Conservation (phyloP, 2,113 vertebrate genomes). For the Tetraodon nigroviridis region DNA sequence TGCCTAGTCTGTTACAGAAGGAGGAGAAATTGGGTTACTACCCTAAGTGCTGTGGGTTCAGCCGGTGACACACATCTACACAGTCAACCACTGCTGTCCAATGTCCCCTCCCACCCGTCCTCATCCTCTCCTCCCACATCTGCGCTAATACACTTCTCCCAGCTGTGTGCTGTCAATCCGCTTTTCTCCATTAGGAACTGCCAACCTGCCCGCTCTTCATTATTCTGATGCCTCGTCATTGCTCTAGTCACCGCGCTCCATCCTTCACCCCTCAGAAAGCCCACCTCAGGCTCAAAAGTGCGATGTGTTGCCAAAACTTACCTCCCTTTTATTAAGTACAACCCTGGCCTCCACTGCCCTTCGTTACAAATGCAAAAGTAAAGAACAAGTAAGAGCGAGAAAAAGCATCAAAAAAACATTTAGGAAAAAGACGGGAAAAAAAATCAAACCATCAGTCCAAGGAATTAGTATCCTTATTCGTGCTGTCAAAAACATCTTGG, state of each 20-base stretch:
- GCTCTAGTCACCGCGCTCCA: conserved; percentile 40
- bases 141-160: conserved; percentile 67
- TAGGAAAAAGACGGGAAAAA: conserved; percentile 5
- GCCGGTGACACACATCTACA: conserved; percentile 66
- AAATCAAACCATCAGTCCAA: conserved; percentile 50
- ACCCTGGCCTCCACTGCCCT: conserved; percentile 42
- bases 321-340: conserved; percentile 50
- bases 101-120: conserved; percentile 21
- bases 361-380: conserved; percentile 38
- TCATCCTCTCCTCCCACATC: conserved; percentile 38
- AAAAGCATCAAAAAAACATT: conserved; percentile 18
- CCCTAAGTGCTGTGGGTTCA: conserved; percentile 65
- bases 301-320: conserved; percentile 61
- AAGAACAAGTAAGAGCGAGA: conserved; percentile 13
- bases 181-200: conserved; percentile 42
- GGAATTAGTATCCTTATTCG: conserved; percentile 57
- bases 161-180: conserved; percentile 65
- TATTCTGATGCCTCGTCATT: conserved; percentile 59
- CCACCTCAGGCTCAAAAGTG: conserved; percentile 46
- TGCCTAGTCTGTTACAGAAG: conserved; percentile 44
- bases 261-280: conserved; percentile 35
- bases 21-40: conserved; percentile 74
- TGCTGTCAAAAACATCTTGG: conserved; percentile 41
- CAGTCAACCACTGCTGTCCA: conserved; percentile 46
- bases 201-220: conserved; percentile 48